Conservation (phyloP, 2,113 vertebrate genomes). For the Atrichornis clamosus region DNA sequence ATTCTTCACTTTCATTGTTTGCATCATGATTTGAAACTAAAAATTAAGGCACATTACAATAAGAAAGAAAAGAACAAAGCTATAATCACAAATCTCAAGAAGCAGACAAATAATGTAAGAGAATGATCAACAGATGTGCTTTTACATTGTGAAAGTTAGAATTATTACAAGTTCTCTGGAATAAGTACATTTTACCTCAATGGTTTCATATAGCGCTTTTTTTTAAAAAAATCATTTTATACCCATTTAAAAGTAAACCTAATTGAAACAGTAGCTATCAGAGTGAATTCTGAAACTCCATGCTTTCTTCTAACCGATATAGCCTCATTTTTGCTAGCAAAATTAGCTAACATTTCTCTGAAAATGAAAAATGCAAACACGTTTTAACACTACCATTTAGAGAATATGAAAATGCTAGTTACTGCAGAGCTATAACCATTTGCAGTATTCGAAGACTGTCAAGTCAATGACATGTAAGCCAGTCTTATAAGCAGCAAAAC, state of each 20-base stretch:
- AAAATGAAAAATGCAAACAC: neutral
- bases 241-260: neutral
- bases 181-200: neutral
- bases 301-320: neutral
- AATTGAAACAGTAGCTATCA: neutral
- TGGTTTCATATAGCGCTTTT: neutral
- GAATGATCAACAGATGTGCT: constrained; percentile 22
- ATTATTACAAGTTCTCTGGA: neutral
- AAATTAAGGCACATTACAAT: neutral
- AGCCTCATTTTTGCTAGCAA: neutral
- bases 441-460: neutral
- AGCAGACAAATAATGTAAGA: constrained; percentile 14
- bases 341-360: neutral
- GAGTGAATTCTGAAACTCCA: neutral
- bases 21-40: constrained; percentile 5
- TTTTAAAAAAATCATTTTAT: neutral
- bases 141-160: neutral
- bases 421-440: neutral
- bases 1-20: constrained; percentile 21
- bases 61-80: constrained; percentile 52
- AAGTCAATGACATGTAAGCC: neutral
- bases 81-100: constrained; percentile 46
- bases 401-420: neutral
- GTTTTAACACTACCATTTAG: neutral
- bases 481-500: neutral